Evolutionary conservation across 2,113 vertebrate genomes (phyloP).

Genomic region (Cranoglanis bouderius): DNA sequence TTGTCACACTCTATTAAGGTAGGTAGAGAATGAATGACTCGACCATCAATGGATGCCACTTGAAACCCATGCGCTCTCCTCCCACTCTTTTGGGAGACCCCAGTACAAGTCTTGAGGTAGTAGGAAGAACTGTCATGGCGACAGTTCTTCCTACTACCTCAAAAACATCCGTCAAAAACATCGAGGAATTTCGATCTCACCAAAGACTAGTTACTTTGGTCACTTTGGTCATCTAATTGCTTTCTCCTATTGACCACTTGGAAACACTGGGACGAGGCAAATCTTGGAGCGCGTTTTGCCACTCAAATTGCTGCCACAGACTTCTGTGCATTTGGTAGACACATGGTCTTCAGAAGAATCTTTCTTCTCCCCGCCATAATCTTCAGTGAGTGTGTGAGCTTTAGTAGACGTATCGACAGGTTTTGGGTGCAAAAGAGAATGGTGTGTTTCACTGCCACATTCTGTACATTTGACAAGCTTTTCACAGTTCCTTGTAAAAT

Average conservation of each 20-base stretch:
- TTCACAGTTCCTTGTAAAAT: constrained; percentile 22
- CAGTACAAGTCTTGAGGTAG: constrained; percentile 30
- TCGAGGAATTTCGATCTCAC: constrained; percentile 49
- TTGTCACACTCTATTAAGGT: constrained; percentile 26
- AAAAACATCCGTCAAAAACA: constrained; percentile 8
- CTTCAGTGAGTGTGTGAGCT: neutral
- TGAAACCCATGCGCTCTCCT: constrained; percentile 17
- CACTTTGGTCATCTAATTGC: constrained; percentile 43
- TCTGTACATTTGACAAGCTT: neutral
- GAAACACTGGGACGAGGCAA: constrained; percentile 20
- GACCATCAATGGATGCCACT: constrained; percentile 14
- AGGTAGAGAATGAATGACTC: neutral
- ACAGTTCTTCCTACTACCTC: too few species aligned
- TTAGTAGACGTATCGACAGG: neutral
- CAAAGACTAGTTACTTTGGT: constrained; percentile 52
- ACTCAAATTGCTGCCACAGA: constrained; percentile 13
- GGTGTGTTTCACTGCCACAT: constrained; percentile 22
- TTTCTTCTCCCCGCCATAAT: constrained; percentile 34
- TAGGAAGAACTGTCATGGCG: constrained; percentile 8
- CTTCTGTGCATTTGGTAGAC: constrained; percentile 12
- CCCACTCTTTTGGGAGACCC: constrained; percentile 6
- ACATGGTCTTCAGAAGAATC: neutral
- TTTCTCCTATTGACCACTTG: constrained; percentile 2
- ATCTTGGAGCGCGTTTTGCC: constrained; percentile 28
- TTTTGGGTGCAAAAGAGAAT: constrained; percentile 17